Conservation (phyloP, 2,797 vertebrate species). For the Nothura maculosa region DNA sequence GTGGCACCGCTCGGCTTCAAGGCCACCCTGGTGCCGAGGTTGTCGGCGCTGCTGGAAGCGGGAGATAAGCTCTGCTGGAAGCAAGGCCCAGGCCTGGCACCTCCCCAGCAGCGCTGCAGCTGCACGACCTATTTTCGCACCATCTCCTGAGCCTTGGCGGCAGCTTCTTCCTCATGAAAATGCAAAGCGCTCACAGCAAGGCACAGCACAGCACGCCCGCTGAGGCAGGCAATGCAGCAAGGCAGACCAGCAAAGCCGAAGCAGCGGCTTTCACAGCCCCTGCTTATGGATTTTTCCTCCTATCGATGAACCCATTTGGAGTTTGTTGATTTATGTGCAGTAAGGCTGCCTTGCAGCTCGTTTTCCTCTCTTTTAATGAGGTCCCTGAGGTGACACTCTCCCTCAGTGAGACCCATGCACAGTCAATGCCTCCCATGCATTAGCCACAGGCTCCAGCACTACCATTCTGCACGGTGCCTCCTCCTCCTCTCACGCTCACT, state of each 20-base stretch:
- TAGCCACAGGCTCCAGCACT: background rate
- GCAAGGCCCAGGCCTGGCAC: background rate
- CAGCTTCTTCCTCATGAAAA: background rate
- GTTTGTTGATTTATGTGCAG: background rate
- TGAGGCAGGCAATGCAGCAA: background rate
- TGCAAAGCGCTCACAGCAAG: background rate
- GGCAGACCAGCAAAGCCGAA: background rate
- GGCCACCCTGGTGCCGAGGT: background rate
- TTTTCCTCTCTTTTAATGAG: slow-evolving; percentile 7
- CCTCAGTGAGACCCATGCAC: background rate
- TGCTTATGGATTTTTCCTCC: background rate
- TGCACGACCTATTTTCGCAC: background rate
- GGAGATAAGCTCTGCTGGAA: background rate
- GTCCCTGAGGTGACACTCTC: background rate
- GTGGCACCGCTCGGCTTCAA: background rate
- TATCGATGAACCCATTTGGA: background rate
- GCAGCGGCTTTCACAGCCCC: background rate
- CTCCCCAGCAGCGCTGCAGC: background rate
- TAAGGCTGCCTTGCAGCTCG: background rate
- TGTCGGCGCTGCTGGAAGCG: background rate
- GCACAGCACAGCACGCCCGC: background rate
- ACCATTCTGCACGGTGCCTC: accelerated
- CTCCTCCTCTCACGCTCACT: background rate
- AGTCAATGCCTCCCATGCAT: too few species aligned
- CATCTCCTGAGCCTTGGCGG: background rate